Percentiles rank a stretch among this genome's conserved stretches.
phyloP scores from a whole-genome alignment of 2,888 invertebrate genomes.

The Drosophila mimetica region DNA sequence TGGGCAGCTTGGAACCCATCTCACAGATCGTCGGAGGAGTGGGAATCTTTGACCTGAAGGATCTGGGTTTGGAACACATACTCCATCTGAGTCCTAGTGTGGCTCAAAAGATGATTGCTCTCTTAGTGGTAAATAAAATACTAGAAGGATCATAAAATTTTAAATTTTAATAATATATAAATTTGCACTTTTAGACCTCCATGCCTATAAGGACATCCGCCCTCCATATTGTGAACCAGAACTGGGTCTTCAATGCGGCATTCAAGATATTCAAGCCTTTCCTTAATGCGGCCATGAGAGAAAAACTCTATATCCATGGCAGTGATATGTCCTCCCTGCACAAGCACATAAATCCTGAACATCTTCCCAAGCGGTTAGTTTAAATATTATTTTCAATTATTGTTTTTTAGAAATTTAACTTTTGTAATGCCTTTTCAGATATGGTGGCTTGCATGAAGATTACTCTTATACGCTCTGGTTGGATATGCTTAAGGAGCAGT shows the following conservation, averaged over 20 bases:
- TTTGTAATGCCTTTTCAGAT: constrained; percentile 55
- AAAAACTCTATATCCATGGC: constrained; percentile 87
- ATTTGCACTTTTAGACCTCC: constrained; percentile 86
- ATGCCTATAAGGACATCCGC: constrained; percentile 90
- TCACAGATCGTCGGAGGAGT: constrained; percentile 92
- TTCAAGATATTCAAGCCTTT: constrained; percentile 92
- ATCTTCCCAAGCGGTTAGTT: constrained; percentile 87
- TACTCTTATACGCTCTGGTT: constrained; percentile 91
- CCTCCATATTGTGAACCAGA: constrained; percentile 91
- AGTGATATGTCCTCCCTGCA: constrained; percentile 90
- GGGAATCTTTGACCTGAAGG: constrained; percentile 90
- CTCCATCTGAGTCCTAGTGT: constrained; percentile 90
- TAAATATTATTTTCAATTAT: not conserved
- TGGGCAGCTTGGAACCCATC: constrained; percentile 90
- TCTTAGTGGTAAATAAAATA: constrained; percentile 88
- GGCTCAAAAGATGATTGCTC: constrained; percentile 88
- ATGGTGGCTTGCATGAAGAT: constrained; percentile 87
- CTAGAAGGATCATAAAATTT: too few relatives aligned
- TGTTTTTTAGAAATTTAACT: not conserved
- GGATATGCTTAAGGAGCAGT: constrained; percentile 86
- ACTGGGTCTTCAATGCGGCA: constrained; percentile 92
- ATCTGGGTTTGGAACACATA: constrained; percentile 89
- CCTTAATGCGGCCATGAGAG: constrained; percentile 88
- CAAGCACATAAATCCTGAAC: constrained; percentile 89
- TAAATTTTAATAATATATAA: not conserved